Evolutionary conservation across 35 echinoderm and acorn worm genomes (phyloP), one percentile per base, ranked within the genome.

Genomic region (Apostichopus parvimensis): DNA sequence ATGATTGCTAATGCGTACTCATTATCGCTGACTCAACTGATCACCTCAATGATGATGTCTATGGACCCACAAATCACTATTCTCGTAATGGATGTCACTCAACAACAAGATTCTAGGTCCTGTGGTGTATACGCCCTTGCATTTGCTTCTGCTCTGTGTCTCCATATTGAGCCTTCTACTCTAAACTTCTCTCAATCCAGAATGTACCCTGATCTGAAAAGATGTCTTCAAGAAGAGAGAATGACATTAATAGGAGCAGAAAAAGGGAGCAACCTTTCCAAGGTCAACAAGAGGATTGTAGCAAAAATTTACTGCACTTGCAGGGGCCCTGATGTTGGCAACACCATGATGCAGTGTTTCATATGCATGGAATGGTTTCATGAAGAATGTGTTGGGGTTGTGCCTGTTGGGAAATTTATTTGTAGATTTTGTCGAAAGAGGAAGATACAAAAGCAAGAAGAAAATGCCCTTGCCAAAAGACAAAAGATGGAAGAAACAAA

Each of bases 31-130:
- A 73, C 20, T 6, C 14, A 73, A 18, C 14, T 18, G 10, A 21
- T 73, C 6, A n/a, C 71, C 6, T 73, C 71, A 12, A 73, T 73
- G 71, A n/a, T 73, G 71, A 73, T 73, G 71, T 73, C 71, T n/a
- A 73, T 18, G n/a, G 71, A 73, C 6, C 14, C 14, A 73, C 71
- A 73, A 21, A 73, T 73, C 17, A 73, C 71, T 18, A n/a, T 73
- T 73, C 71, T n/a, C n/a, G 71, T 73, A n/a, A 73, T 73, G 71
- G 71, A 73, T 73, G 71, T 73, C 17, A 73, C 71, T n/a, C 71
- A 73, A 73, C 71, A 73, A 18, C 71, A 73, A 21, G 71, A 73
- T 18, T 73, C 71, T 6, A n/a, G 6, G 20, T 73, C 14, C 15
- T 73, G 71, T 73, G 71, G 71, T 17, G 71, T 73, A 21, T 73